These are phyloP conservation scores for Anas platyrhynchos DNA, from an alignment of 2,113 vertebrate genomes.

Conservation along the genomic window DNA sequence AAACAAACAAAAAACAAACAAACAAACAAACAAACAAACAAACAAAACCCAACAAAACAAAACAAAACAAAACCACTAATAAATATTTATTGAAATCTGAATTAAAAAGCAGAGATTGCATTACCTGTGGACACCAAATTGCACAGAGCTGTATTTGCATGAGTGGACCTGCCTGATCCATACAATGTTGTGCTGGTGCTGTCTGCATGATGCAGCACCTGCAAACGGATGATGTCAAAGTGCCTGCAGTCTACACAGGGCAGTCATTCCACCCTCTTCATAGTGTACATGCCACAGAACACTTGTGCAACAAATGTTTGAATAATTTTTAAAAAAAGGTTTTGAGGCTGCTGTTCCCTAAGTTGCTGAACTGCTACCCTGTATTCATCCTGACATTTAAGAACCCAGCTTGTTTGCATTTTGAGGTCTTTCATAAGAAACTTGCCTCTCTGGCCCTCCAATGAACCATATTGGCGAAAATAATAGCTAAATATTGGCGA, in stretches of 20 bases:
- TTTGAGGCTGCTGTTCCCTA: constrained; percentile 13
- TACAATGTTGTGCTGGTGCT: rapidly evolving
- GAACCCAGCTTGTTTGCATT: constrained; percentile 43
- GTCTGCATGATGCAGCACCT: background rate
- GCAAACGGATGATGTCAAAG: background rate
- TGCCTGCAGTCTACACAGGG: background rate
- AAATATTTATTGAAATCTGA: background rate
- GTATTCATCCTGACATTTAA: constrained; percentile 29
- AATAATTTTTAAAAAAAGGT: background rate
- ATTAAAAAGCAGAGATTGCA: background rate
- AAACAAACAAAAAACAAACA: too few species aligned
- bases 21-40: background rate
- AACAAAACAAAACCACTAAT: too few species aligned
- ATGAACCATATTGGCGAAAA: background rate
- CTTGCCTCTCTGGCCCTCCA: constrained; percentile 62
- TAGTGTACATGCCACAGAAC: background rate
- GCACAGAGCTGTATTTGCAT: background rate
- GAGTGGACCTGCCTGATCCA: background rate
- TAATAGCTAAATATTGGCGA: constrained; percentile 21
- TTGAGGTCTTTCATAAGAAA: constrained; percentile 61
- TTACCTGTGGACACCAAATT: background rate
- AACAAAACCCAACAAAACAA: too few species aligned
- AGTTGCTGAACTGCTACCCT: background rate
- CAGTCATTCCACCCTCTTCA: background rate
- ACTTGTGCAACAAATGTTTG: background rate